These are phyloP conservation scores for Cheilosia urbana DNA, from an alignment of 2,888 invertebrate species.

Conservation along the genomic window DNA sequence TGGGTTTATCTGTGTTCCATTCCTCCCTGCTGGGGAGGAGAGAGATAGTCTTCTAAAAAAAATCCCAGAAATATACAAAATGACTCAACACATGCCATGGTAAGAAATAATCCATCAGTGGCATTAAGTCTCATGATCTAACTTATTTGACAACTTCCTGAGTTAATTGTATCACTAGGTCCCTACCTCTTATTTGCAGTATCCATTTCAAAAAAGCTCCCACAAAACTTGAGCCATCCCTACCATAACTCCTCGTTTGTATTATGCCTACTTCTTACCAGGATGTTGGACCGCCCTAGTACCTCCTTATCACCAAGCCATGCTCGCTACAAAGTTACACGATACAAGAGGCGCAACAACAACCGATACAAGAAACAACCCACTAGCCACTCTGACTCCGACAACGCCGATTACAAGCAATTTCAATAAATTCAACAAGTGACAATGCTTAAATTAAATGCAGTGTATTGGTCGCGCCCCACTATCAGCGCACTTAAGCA, in stretches of 20 bases:
- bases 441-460: conserved; percentile 74
- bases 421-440: conserved; percentile 73
- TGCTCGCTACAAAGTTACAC: conserved; percentile 6
- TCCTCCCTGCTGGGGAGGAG: too few species aligned
- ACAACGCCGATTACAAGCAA: conserved; percentile 65
- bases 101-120: too few species aligned
- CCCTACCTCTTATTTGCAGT: too few species aligned
- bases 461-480: conserved; percentile 65
- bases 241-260: too few species aligned
- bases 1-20: too few species aligned
- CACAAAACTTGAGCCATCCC: not conserved
- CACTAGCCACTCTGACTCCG: conserved; percentile 42
- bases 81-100: too few species aligned
- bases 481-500: conserved; percentile 62
- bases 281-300: too few species aligned
- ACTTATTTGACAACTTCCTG: too few species aligned
- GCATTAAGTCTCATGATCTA: too few species aligned
- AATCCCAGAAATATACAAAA: too few species aligned
- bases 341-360: conserved; percentile 32
- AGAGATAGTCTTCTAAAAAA: too few species aligned
- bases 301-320: not conserved
- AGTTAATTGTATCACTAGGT: not conserved
- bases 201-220: not conserved
- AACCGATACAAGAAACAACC: conserved; percentile 27
- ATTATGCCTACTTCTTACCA: too few species aligned